Conservation (phyloP, 2,888 invertebrate species). For the Corythucha ciliata region DNA sequence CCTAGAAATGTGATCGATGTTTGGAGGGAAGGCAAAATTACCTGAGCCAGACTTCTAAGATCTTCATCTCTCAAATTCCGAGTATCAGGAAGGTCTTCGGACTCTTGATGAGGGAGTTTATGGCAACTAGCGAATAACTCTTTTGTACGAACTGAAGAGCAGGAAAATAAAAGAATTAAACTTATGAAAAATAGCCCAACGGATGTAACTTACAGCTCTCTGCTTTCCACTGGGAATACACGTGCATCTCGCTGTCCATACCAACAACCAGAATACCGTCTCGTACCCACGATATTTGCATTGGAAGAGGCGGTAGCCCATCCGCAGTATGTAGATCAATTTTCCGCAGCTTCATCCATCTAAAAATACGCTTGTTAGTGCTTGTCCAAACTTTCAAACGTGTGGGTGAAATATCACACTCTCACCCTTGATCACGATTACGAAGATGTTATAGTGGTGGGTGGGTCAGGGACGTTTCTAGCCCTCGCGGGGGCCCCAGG, state of each 20-base stretch:
- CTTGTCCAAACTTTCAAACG: too few relatives aligned
- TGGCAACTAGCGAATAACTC: conserved; percentile 23
- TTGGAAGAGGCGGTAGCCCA: conserved; percentile 90
- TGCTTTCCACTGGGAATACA: conserved; percentile 96
- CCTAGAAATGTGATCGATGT: too few relatives aligned
- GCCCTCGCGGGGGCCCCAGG: too few relatives aligned
- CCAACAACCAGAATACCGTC: conserved; percentile 97
- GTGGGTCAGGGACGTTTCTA: too few relatives aligned
- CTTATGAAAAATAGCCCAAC: too few relatives aligned
- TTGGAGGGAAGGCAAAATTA: too few relatives aligned
- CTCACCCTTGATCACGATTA: too few relatives aligned
- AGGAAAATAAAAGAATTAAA: neutral
- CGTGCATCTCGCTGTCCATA: conserved; percentile 99
- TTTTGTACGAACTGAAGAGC: conserved; percentile 29
- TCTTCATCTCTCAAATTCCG: conserved; percentile 64
- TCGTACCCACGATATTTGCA: conserved; percentile 98
- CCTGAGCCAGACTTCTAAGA: conserved; percentile 53
- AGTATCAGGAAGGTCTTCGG: conserved; percentile 60
- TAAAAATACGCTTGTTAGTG: too few relatives aligned
- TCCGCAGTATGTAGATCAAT: conserved; percentile 89
- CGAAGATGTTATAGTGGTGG: too few relatives aligned
- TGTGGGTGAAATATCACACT: too few relatives aligned
- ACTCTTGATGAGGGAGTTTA: conserved; percentile 44
- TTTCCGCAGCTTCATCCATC: conserved; percentile 88
- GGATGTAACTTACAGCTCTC: conserved; percentile 43